Percentiles rank a stretch among this genome's conserved stretches.
Evolutionary conservation across 2,113 vertebrate genomes (phyloP).

Genomic region (Willisornis vidua): DNA sequence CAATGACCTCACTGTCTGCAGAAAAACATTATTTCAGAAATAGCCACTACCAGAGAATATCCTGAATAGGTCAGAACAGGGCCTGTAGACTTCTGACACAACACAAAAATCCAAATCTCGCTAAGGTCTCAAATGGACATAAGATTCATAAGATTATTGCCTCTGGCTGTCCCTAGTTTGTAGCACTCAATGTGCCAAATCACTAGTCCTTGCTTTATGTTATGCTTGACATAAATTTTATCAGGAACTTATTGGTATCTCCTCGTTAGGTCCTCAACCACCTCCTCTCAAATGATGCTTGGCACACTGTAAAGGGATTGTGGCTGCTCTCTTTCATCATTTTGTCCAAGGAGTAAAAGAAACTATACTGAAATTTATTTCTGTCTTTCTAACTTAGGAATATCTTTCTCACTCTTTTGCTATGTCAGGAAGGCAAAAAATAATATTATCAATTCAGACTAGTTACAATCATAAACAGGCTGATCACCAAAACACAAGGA

Average conservation of each 20-base stretch:
- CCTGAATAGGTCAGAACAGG: not conserved
- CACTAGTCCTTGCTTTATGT: not conserved
- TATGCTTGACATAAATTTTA: not conserved
- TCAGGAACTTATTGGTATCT: not conserved
- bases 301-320: not conserved
- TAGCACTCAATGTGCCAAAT: not conserved
- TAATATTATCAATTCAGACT: not conserved
- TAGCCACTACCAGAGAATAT: not conserved
- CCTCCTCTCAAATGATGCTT: not conserved
- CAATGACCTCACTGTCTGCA: conserved; percentile 2
- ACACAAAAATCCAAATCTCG: not conserved
- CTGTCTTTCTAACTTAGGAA: not conserved
- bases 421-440: not conserved
- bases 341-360: not conserved
- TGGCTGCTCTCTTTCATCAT: not conserved
- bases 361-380: not conserved
- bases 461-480: not conserved
- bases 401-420: not conserved
- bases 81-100: not conserved
- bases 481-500: not conserved
- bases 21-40: conserved; percentile 27
- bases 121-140: not conserved
- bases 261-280: not conserved
- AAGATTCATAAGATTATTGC: not conserved
- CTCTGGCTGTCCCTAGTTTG: not conserved